Base-by-base conservation (phyloP, 1,140 invertebrate genomes). In the Drosophila elegans region DNA sequence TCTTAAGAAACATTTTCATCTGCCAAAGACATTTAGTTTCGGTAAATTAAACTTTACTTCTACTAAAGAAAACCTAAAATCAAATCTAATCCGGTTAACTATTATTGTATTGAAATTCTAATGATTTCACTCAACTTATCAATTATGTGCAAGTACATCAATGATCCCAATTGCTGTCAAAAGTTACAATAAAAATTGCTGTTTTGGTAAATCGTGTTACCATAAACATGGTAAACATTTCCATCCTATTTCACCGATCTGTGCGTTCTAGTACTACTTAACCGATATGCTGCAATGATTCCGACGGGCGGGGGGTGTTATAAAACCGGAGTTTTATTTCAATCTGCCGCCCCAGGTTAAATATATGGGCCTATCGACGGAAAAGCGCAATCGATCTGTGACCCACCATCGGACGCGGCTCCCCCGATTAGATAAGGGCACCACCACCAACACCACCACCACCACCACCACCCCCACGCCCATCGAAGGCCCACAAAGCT, bases 291-390 rank as follows among this genome's bases (percentile, higher is more conserved):
- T 71, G 48, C 25, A 67, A 29, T 42, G 44, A 48, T 9, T 36
- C 44, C 11, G 27, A 36, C 48, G 46, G 45, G 6, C 32, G 34
- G 34, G 49, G 46, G 51, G 44, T 64, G 75, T 71, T 74, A 88
- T 88, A 88, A 88, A 88, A 89, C 64, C 60, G 49, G 61, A 88
- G 73, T 89, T 88, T 88, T 89, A 88, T 88, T 88, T 88, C 80
- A 88, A 88, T 88, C 84, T 88, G 84, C 84, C 84, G 84, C 84
- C 84, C 73, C 62, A 78, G 76, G 68, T 59, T 60, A 68, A 80
- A 74, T 89, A 84, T 83, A 89, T 79, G 80, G 54, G 57, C 74
- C 78, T 86, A 85, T 85, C 81, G 68, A 79, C 52, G 48, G 52
- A 68, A 75, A 74, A 60, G 48, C 45, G 48, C 62, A 67, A 85